These are phyloP conservation scores for Medauroidea extradentata DNA, from an alignment of 1,140 invertebrate genomes.

Conservation along the genomic window DNA sequence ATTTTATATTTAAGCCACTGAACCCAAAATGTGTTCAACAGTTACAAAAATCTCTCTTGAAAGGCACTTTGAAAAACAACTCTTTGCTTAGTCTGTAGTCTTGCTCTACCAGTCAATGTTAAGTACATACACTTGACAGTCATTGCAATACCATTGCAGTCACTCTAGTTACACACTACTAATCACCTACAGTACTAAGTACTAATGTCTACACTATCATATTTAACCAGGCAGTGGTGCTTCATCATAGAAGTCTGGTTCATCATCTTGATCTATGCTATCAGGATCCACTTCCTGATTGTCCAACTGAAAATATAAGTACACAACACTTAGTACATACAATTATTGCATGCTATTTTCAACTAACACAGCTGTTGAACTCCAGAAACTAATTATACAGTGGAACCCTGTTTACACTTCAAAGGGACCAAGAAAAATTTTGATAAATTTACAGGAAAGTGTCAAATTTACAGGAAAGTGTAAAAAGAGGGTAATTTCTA, in stretches of 20 bases:
- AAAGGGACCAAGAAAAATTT: not conserved
- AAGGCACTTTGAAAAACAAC: no score
- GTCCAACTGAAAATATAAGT: slow-evolving; percentile 59
- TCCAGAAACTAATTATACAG: not conserved
- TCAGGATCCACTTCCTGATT: slow-evolving; percentile 65
- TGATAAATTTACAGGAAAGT: not conserved
- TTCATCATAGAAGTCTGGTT: slow-evolving; percentile 89
- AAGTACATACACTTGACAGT: no score
- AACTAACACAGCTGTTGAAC: not conserved
- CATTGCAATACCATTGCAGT: no score
- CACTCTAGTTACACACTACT: no score
- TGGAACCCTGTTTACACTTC: not conserved
- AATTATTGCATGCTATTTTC: not conserved
- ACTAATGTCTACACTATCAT: not conserved
- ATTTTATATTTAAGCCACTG: no score
- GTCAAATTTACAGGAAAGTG: not conserved
- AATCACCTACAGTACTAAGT: not conserved
- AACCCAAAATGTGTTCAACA: no score
- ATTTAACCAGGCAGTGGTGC: slow-evolving; percentile 69
- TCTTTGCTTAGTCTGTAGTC: no score
- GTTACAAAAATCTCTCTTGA: no score
- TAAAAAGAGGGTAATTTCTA: no score
- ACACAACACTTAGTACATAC: slow-evolving; percentile 2
- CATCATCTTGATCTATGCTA: slow-evolving; percentile 73
- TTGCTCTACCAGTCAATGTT: no score